Conservation (phyloP, 2,888 invertebrate species). For the Drosophila kokeensis region DNA sequence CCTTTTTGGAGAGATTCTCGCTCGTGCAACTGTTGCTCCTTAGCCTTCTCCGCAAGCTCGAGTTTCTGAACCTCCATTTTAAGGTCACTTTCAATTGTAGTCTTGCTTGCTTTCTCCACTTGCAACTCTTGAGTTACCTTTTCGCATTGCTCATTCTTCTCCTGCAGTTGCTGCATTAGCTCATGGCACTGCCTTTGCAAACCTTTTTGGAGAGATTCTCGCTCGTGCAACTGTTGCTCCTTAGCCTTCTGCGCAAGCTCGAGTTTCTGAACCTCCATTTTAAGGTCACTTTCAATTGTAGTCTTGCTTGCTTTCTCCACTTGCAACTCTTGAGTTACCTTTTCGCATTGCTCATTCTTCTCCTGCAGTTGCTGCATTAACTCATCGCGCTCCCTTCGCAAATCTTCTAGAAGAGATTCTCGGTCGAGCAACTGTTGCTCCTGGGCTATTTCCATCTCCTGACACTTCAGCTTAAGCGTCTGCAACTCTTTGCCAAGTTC, state of each 20-base stretch:
- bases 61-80: too few species aligned
- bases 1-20: accelerated
- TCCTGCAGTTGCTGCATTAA: not conserved
- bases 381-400: not conserved
- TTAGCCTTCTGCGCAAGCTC: not conserved
- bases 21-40: not conserved
- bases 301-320: not conserved
- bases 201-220: not conserved
- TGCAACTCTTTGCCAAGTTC: not conserved
- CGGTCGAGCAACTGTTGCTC: not conserved
- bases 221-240: not conserved
- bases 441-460: too few species aligned
- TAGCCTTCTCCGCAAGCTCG: too few species aligned
- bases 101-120: not conserved
- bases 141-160: not conserved
- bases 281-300: not conserved
- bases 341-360: slow-evolving; percentile 1
- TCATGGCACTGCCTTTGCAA: not conserved
- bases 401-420: not conserved
- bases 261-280: not conserved
- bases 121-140: not conserved
- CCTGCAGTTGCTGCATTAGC: not conserved
- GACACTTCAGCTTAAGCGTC: accelerated
- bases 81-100: not conserved
- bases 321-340: not conserved